Base-by-base conservation (phyloP, 2,113 vertebrate species). In the Cryptomyrus ogoouensis region DNA sequence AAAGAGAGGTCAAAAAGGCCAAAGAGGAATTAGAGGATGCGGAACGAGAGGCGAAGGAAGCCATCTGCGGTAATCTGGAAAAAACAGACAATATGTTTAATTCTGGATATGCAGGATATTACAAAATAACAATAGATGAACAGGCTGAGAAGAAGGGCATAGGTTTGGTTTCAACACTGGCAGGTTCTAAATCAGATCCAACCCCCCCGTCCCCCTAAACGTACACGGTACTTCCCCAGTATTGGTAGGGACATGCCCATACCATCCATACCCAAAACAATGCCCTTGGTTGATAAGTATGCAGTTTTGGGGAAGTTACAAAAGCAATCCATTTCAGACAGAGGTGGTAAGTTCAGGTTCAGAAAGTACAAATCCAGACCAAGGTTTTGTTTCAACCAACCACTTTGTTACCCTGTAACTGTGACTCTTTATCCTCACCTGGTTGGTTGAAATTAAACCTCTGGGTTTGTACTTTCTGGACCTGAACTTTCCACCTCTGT, bases 11-110 rank as follows among this genome's bases (percentile, higher is more conserved):
- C n/a, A 49, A 83, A 83, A 85, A 88, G 74, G 88, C 89, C 50
- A 89, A 91, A 53, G 52, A 27, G 13, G 92, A 92, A 50, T 62
- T 93, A 10, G 83, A 49, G 50, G 90, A 90, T 3, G 52, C 53
- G n/a, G 90, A 91, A 9, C 39, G 74, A 17, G 52, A 31, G 31
- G 52, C 87, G 19, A 56, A 91, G 74, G 86, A 91, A 89, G 42
- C 35, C 47, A 66, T 90, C 8, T 24, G 1, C 3, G 92, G 93
- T 94, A 88, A 88, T 92, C 85, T 83, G 24, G 27, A 77, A 88
- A 80, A 89, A 15, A 46, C 13, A 84, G 24, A 31, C 27, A 52
- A 86, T 31, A 86, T 47, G 4, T 86, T 9, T 47, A 53, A 35
- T 24, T 87, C 27, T 56, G 50, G 49, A 27, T 53, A 53, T 35